Conservation (phyloP, 2,113 vertebrate species). For the Gallinago media region DNA sequence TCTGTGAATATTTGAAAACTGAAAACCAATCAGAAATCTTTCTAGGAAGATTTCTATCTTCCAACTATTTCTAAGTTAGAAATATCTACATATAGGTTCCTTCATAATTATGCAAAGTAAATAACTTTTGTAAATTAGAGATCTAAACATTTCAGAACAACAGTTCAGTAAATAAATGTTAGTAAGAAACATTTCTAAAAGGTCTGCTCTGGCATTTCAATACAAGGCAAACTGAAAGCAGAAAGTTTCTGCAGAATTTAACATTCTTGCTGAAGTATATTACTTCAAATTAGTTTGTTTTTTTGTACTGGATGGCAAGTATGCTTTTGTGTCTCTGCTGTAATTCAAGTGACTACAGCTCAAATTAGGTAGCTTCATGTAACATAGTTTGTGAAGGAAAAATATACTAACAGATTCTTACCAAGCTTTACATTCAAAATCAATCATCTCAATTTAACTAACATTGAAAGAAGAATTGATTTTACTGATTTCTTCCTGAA, state of each 20-base stretch:
- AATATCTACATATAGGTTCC: background rate
- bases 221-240: background rate
- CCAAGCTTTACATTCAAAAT: constrained; percentile 29
- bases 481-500: constrained; percentile 17
- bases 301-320: background rate
- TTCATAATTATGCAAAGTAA: background rate
- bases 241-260: background rate
- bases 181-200: background rate
- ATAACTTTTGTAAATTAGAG: background rate
- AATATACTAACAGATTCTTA: constrained; percentile 27
- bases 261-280: background rate
- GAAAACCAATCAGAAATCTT: background rate
- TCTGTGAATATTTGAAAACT: background rate
- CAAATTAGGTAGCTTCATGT: background rate
- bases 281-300: background rate
- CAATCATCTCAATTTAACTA: constrained; percentile 48
- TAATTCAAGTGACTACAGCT: background rate
- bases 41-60: background rate
- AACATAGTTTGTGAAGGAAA: background rate
- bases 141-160: background rate
- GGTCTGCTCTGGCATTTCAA: background rate
- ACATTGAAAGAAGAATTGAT: constrained; percentile 37
- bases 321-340: background rate
- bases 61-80: background rate
- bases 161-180: background rate